phyloP scores from a whole-genome alignment of 2,113 vertebrate species.

The Felis chaus region DNA sequence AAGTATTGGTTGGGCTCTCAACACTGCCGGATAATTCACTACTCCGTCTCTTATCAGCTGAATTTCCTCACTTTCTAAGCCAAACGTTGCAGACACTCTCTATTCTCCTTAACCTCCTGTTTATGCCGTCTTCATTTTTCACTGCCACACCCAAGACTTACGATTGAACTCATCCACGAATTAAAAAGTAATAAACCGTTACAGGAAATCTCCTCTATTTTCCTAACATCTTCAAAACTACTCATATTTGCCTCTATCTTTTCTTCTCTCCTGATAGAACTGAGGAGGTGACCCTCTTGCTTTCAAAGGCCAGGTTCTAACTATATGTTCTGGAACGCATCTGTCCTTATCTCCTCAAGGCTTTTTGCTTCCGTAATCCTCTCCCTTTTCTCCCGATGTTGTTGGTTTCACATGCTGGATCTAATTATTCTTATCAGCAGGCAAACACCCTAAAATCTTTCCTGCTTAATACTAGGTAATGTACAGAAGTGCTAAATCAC shows the following conservation, averaged over 20 bases:
- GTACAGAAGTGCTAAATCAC: background rate
- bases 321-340: background rate
- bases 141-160: background rate
- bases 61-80: background rate
- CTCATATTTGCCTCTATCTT: background rate
- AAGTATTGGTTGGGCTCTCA: background rate
- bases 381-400: background rate
- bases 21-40: background rate
- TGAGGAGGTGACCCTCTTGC: background rate
- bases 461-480: background rate
- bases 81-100: background rate
- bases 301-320: background rate
- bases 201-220: background rate
- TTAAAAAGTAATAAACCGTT: background rate
- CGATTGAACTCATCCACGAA: background rate
- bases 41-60: background rate
- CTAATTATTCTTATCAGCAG: background rate
- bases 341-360: background rate
- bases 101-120: background rate
- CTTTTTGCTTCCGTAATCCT: background rate
- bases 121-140: background rate
- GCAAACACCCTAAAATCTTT: background rate
- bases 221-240: background rate
- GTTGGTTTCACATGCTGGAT: background rate
- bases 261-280: background rate